Conservation (phyloP, 2,797 vertebrate species). For the Hafferia zeledoni region DNA sequence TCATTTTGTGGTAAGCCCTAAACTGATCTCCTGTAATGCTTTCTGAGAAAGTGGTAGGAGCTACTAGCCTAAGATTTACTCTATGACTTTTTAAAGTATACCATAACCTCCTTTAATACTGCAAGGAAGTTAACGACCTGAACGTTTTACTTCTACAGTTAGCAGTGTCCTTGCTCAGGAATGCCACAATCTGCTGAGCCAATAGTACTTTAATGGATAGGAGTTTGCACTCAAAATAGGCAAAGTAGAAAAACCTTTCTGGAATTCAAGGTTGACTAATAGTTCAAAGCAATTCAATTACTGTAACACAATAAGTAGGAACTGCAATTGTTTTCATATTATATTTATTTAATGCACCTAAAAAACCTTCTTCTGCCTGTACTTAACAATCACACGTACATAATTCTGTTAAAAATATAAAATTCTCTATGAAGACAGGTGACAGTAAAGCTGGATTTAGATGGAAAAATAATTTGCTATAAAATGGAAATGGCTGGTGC, state of each 20-base stretch:
- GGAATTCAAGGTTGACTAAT: conserved; percentile 38
- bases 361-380: not conserved
- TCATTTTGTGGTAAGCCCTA: not conserved
- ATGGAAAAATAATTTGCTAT: not conserved
- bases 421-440: not conserved
- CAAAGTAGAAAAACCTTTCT: not conserved
- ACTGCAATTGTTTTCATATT: not conserved
- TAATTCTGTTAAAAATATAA: not conserved
- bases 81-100: not conserved
- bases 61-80: conserved; percentile 28
- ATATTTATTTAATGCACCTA: not conserved
- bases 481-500: not conserved
- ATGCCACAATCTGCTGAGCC: not conserved
- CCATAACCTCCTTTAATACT: not conserved
- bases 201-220: not conserved
- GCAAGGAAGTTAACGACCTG: conserved; percentile 33
- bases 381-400: not conserved
- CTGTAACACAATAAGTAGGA: not conserved
- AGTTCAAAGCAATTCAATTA: conserved; percentile 34
- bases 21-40: conserved; percentile 18
- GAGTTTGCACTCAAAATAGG: not conserved
- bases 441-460: not conserved
- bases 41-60: not conserved
- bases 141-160: conserved; percentile 4
- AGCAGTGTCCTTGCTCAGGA: conserved; percentile 1